phyloP scores from a whole-genome alignment of 2,113 vertebrate species.

The Boulengeromyrus knoepffleri region DNA sequence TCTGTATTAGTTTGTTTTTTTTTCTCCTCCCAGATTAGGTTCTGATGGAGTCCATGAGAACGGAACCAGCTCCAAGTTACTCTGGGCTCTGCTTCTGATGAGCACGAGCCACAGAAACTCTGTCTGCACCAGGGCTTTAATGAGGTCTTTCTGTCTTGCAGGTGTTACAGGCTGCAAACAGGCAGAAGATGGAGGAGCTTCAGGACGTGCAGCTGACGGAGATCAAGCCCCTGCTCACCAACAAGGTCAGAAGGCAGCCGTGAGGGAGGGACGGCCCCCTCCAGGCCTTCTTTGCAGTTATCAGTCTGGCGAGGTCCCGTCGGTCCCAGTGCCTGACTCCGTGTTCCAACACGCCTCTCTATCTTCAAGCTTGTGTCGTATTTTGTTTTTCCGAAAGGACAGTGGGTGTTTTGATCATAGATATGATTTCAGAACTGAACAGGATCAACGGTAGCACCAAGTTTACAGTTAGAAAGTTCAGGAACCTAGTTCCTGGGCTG shows the following conservation, averaged over 20 bases:
- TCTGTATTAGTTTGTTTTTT: background rate
- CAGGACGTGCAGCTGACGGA: constrained; percentile 94
- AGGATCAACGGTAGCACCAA: background rate
- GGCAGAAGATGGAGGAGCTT: constrained; percentile 79
- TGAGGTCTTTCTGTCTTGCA: constrained; percentile 1
- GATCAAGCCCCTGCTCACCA: constrained; percentile 89
- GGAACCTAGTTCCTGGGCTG: background rate
- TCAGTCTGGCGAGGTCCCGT: background rate
- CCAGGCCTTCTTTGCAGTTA: background rate
- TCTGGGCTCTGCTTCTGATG: background rate
- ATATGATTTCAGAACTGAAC: background rate
- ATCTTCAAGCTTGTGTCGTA: background rate
- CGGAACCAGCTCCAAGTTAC: background rate
- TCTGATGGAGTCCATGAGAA: background rate
- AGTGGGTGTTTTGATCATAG: background rate
- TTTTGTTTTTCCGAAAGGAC: background rate
- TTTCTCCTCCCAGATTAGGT: background rate
- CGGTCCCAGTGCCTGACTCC: background rate
- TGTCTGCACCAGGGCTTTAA: background rate
- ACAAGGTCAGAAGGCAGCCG: constrained; percentile 68
- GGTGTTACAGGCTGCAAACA: constrained; percentile 26
- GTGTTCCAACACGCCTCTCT: background rate
- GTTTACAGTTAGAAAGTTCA: background rate
- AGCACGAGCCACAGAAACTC: background rate
- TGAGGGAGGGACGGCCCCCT: background rate